These are phyloP conservation scores for Hirudo medicinalis DNA, from an alignment of 1,140 invertebrate species.

Conservation along the genomic window DNA sequence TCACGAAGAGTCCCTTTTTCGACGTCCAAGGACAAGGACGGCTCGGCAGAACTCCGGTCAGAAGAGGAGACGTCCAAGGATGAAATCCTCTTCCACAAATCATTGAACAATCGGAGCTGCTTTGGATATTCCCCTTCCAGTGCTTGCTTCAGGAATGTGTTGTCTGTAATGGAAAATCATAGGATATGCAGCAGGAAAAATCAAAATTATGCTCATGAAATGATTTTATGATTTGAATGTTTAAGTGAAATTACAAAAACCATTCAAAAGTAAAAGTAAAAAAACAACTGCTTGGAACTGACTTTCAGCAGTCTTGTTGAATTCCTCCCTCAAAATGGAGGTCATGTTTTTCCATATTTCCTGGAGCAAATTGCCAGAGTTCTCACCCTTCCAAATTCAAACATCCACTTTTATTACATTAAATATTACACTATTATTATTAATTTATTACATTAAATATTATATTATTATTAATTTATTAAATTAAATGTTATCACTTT, in stretches of 20 bases:
- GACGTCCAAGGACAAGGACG: too few relatives aligned
- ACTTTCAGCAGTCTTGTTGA: slow-evolving; percentile 47
- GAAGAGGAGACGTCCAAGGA: slow-evolving; percentile 28
- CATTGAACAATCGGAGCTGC: slow-evolving; percentile 55
- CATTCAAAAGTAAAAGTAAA: not conserved
- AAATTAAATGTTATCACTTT: too few relatives aligned
- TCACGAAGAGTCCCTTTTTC: not conserved
- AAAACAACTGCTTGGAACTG: not conserved
- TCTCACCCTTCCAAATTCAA: slow-evolving; percentile 5
- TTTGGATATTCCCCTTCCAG: slow-evolving; percentile 78
- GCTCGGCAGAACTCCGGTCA: not conserved
- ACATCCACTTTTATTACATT: too few relatives aligned
- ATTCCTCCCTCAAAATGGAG: slow-evolving; percentile 43
- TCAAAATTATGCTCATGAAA: not conserved
- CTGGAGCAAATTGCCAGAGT: slow-evolving; percentile 41
- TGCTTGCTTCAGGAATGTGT: slow-evolving; percentile 64
- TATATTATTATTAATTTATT: too few relatives aligned
- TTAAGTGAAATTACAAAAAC: not conserved
- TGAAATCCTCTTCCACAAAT: slow-evolving; percentile 51
- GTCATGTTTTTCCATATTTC: slow-evolving; percentile 48
- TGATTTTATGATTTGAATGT: too few relatives aligned
- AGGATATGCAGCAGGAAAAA: not conserved
- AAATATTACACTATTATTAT: too few relatives aligned
- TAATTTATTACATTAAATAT: too few relatives aligned
- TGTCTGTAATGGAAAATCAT: slow-evolving; percentile 39